Base-by-base conservation (phyloP, 2,797 vertebrate genomes). In the Lutjanus campechanus region DNA sequence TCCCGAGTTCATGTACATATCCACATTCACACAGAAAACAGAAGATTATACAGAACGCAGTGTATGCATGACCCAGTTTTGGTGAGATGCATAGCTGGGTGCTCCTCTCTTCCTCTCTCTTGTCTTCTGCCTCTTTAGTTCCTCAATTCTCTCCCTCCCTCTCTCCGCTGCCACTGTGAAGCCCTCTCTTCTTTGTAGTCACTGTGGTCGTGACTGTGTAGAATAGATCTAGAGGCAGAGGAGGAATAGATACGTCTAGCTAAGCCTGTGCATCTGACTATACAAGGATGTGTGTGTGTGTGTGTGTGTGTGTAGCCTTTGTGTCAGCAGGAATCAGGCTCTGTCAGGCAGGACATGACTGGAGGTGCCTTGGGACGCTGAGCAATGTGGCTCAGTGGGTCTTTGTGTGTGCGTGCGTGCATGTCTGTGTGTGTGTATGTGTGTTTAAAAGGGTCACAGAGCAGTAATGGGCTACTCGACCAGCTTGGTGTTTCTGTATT, bases 251-350 rank as follows among this genome's bases (percentile, higher is more conserved):
- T 93, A 89, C 12, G 79, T 92, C 89, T 91, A 85, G 76, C 77
- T 82, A 50, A 78, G 85, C 76, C 77, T 72, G 69, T 83, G 73
- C 63, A 61, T 91, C 67, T 89, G 71, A 82, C 86, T 84, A 67
- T 79, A 79, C 63, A 74, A 73, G n/a, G 70, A 11, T 82, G n/a
- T 43, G 58, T 62, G 47, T 60, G 43, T 69, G 65, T 77, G 81
- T 43, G 40, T 73, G 36, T 54, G 65, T 65, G 64, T 69, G 19
- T 55, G 74, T 73, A 55, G 87, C 43, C 17, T 82, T 81, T 72
- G 60, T 92, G 90, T 93, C 92, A 92, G 88, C 86, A 87, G 89
- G 88, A 92, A 92, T 93, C 85, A 93, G 81, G 54, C 81, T 88
- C 88, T 87, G 83, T 89, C 85, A 85, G 82, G 72, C 69, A 89